Evolutionary conservation across 1,140 invertebrate species (phyloP), one percentile per base, ranked within the genome.

Genomic region (Druon quercuslanigerum): DNA sequence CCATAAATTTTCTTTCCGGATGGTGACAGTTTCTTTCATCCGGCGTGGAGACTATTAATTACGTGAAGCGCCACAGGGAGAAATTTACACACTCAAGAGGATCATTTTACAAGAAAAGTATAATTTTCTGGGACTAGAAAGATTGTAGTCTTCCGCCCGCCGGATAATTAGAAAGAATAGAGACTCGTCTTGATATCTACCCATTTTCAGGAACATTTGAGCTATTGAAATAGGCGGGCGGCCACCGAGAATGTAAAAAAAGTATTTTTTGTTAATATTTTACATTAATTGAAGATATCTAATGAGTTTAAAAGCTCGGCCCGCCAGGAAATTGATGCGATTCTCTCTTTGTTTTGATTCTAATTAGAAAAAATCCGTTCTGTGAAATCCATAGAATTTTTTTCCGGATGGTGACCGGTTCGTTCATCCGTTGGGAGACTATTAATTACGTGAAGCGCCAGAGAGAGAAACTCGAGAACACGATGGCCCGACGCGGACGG

Each of bases 371-470:
- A 66, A 66, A 25, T 57, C 12, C 12, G 3, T 57, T 12, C 19
- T 20, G 4, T 33, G 52, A 54, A 54, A 54, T 57, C 56, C 25
- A 57, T 25, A 57, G 13, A 33, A 54, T 66, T 66, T 40, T 46
- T 66, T 66, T 66, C 25, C 25, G 60, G 33, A 66, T 66, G 13
- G 60, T 66, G 25, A 25, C 51, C 73, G 71, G 71, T 72, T 66
- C 56, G 76, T 79, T 73, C 81, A 72, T 81, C 74, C 79, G 75
- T 70, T 75, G 74, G 74, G 82, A 74, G 86, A 87, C 88, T 85
- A 89, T 89, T 88, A 89, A 89, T 89, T 89, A 89, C 84, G 83
- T 72, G 81, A 84, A 76, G 84, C 81, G 86, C 82, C 83, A 78
- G 72, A 81, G 78, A 85, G 80, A 83, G 86, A 76, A 73, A 74